A percentile compares a stretch with the other conserved stretches of the same genome.
These are phyloP conservation scores for Dysdera silvatica DNA, from an alignment of 1,140 invertebrate genomes.

Conservation along the genomic window DNA sequence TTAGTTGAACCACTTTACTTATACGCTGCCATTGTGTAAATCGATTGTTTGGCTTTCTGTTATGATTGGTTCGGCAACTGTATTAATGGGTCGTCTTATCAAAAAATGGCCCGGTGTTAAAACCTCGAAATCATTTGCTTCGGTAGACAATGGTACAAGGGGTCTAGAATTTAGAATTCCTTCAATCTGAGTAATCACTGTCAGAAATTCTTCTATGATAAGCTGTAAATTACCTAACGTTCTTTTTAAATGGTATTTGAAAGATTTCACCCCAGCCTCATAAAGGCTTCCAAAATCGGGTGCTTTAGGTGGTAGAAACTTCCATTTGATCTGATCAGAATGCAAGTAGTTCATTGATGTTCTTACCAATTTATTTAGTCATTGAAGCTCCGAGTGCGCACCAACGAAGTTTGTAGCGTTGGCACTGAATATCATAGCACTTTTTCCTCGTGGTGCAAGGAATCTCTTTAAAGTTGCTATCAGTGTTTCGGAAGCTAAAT, in stretches of 20 bases:
- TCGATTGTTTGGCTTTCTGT: too few species aligned
- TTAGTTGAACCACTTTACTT: too few species aligned
- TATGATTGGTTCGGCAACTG: not conserved
- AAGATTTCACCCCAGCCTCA: slow-evolving; percentile 8
- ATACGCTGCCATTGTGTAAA: too few species aligned
- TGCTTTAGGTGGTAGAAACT: slow-evolving; percentile 10
- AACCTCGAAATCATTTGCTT: not conserved
- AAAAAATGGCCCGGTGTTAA: slow-evolving; percentile 10
- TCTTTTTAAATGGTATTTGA: slow-evolving; percentile 7
- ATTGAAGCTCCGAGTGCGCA: not conserved
- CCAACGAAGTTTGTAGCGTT: not conserved
- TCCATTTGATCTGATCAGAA: slow-evolving; percentile 1
- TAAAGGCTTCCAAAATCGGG: slow-evolving; percentile 19
- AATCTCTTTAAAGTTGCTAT: slow-evolving; percentile 1
- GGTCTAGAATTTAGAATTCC: slow-evolving; percentile 1
- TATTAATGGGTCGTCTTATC: not conserved
- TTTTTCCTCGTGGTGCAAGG: not conserved
- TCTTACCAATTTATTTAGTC: not conserved
- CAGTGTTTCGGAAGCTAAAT: not conserved
- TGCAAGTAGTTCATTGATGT: not conserved
- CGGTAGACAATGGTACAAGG: not conserved
- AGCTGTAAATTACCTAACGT: not conserved
- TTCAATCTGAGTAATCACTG: slow-evolving; percentile 8
- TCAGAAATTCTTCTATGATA: slow-evolving; percentile 5
- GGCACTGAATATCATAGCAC: not conserved